Evolutionary conservation across 1,140 invertebrate species (phyloP).

Genomic region (Brachionus rubens): DNA sequence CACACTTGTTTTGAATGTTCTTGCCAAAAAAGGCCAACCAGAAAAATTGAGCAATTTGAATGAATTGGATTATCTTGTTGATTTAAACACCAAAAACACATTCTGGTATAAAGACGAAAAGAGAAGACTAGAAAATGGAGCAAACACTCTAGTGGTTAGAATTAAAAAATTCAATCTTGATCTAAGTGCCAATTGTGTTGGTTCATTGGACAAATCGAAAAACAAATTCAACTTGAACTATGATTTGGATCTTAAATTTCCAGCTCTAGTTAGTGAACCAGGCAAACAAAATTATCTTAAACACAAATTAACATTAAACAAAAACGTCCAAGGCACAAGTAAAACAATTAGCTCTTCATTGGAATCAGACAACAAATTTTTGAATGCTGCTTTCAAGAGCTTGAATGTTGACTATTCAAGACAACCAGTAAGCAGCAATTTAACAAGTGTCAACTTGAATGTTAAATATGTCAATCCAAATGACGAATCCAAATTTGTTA

Average conservation of each 20-base stretch:
- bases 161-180: not conserved
- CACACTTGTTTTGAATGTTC: not conserved
- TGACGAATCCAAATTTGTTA: not conserved
- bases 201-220: not conserved
- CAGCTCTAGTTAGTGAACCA: slow-evolving; percentile 1
- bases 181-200: not conserved
- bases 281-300: not conserved
- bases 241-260: not conserved
- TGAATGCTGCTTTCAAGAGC: not conserved
- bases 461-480: not conserved
- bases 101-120: not conserved
- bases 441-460: not conserved
- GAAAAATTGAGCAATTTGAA: not conserved
- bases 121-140: not conserved
- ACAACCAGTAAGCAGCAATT: not conserved
- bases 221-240: not conserved
- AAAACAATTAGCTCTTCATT: not conserved
- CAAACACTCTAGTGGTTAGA: not conserved
- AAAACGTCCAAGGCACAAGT: not conserved
- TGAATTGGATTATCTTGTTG: not conserved
- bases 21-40: slow-evolving; percentile 23
- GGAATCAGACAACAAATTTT: slow-evolving; percentile 1
- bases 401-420: slow-evolving; percentile 13
- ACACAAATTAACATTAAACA: not conserved
- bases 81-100: not conserved